Evolutionary conservation across 2,888 invertebrate genomes (phyloP), one percentile per base, ranked within the genome.

Genomic region (Tuta absoluta): DNA sequence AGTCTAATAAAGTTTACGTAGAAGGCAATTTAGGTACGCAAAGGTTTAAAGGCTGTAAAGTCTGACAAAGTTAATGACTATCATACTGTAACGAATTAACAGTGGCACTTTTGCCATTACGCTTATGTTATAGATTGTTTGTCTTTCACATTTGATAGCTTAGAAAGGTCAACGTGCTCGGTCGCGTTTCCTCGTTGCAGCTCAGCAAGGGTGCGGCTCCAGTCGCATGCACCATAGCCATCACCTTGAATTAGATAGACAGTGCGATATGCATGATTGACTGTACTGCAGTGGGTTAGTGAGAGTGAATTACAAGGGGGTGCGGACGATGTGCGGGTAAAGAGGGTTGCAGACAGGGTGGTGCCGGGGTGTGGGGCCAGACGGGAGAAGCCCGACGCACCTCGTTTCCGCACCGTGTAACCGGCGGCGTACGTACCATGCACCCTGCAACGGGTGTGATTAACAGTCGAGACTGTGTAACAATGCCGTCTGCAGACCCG

Each of bases 221-320:
- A 66, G 69, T 66, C 53, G 63, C 58, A 63, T 65, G 53, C 62
- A 63, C 64, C 65, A 71, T 71, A 68, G 74, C 72, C 71, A 82
- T 85, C 79, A 84, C 83, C 83, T 85, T 84, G 84, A 87, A 86
- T 87, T 86, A 88, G 82, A 78, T 77, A 81, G 81, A 77, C 77
- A 73, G 74, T 79, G 74, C 80, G 81, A 81, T 87, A 85, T 86
- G 86, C 89, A 87, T 87, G 89, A 90, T 89, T 81, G 89, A 87
- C 82, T 86, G 80, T 83, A 82, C 85, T 91, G 89, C 90, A 91
- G 90, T 91, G 86, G 91, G 91, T 91, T 91, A 91, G 91, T 91
- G 91, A 91, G 91, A 91, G 91, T 91, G 91, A 91, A 91, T 87
- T 89, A 89, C 87, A 84, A 77, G 68, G 72, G 76, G 85, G 84